Base-by-base conservation (phyloP, 2,888 invertebrate species). In the Cistogaster globosa region DNA sequence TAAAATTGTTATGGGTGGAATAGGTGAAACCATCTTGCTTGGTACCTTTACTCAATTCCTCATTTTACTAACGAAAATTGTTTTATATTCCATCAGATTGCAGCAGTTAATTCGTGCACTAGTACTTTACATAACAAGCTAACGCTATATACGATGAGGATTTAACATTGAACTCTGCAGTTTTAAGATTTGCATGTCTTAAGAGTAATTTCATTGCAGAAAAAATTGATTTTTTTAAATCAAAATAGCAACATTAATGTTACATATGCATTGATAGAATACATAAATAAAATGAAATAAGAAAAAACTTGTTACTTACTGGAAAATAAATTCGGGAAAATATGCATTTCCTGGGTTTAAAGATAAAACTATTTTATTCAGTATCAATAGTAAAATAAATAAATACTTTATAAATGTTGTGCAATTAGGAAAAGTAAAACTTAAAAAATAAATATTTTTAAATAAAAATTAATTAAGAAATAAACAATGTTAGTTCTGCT, bases 111-210 rank as follows among this genome's bases (percentile, higher is more conserved):
- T 6, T 80, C 18, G 2, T 57, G 53, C 20, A 42, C 16, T 65
- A 71, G 32, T 32, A 51, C 18, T 65, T 82, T n/a, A n/a, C 22
- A 26, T 72, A 62, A 60, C 57, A 14, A 58, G 42, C n/a, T 69
- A 51, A 48, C 60, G 18, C 51, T 74, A 38, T 16, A 53, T 18
- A 2, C 71, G 69, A 38, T 72, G 72, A 38, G 58, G 55, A 45
- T 55, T 71, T 48, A 57, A 11, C 62, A 79, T 60, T 72, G 45
- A 57, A 68, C 63, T 68, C 55, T 62, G 60, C 60, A 55, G 48
- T 68, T 18, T 36, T 32, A 26, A 58, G 38, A 38, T 38, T 81
- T 75, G 75, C 55, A 75, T 62, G 65, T 58, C 67, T 74, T 51
- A 36, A 58, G 32, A 16, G 9, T 45, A 62, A 69, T 74, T 74